phyloP scores from a whole-genome alignment of 2,797 vertebrate genomes.

The Spondyliosoma cantharus region DNA sequence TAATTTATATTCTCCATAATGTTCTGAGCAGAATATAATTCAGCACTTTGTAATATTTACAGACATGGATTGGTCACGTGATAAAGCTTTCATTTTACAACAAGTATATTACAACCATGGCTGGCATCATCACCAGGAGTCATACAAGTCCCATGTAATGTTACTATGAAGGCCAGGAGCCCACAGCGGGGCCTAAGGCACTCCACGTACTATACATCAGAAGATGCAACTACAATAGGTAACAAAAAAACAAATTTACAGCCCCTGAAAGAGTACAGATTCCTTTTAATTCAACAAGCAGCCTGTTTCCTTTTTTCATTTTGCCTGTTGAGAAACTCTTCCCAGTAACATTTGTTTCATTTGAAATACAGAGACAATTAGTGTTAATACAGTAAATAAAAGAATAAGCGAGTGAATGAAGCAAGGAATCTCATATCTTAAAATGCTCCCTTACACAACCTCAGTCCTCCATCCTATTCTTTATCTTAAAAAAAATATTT shows the following conservation, averaged over 20 bases:
- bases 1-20: constrained; percentile 26
- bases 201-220: constrained; percentile 17
- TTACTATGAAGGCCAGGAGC: constrained; percentile 16
- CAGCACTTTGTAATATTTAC: constrained; percentile 68
- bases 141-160: constrained; percentile 6
- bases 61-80: constrained; percentile 45
- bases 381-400: constrained; percentile 76
- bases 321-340: constrained; percentile 28
- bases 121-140: constrained; percentile 40
- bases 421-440: constrained; percentile 36
- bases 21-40: constrained; percentile 43
- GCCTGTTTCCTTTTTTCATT: constrained; percentile 5
- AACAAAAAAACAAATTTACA: constrained; percentile 44
- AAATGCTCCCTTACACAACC: constrained; percentile 14
- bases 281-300: constrained; percentile 19
- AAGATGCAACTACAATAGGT: constrained; percentile 22
- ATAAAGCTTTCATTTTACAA: constrained; percentile 66
- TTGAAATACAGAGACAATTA: constrained; percentile 65
- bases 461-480: constrained; percentile 1
- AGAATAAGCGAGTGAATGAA: constrained; percentile 48
- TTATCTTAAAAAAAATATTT: constrained; percentile 53
- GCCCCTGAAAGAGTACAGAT: constrained; percentile 35
- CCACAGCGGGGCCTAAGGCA: constrained; percentile 20
- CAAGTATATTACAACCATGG: constrained; percentile 61
- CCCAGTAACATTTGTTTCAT: constrained; percentile 37